Evolutionary conservation across 2,113 vertebrate genomes (phyloP).

Genomic region (Leptosomus discolor): DNA sequence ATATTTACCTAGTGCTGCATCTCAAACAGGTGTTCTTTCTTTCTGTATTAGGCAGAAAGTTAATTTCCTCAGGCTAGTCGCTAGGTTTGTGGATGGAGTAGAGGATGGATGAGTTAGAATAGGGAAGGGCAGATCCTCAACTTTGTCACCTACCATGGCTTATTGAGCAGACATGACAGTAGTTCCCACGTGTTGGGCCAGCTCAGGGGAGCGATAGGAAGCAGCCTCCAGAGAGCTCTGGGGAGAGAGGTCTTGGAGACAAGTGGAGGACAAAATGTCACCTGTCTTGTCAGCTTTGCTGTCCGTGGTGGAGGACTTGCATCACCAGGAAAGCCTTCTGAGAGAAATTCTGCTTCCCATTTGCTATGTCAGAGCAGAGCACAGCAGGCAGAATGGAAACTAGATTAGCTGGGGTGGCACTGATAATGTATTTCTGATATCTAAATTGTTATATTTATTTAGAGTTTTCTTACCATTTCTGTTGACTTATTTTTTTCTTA

Average conservation of each 20-base stretch:
- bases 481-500: not conserved
- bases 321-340: not conserved
- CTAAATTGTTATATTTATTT: not conserved
- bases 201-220: not conserved
- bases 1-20: slow-evolving; percentile 7
- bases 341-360: not conserved
- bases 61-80: slow-evolving; percentile 12
- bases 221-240: not conserved
- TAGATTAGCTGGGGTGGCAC: not conserved
- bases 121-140: not conserved
- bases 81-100: not conserved
- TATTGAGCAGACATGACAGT: not conserved
- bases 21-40: slow-evolving; percentile 7
- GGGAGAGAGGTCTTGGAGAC: not conserved
- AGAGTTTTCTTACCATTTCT: not conserved
- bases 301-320: not conserved
- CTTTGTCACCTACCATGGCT: not conserved
- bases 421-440: not conserved
- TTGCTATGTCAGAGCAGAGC: not conserved
- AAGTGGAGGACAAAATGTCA: not conserved
- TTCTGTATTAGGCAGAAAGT: not conserved
- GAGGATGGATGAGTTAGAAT: not conserved
- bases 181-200: not conserved
- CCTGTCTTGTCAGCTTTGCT: not conserved
- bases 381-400: not conserved